Conservation (phyloP, 2,888 invertebrate genomes). For the Bhutanitis thaidina region DNA sequence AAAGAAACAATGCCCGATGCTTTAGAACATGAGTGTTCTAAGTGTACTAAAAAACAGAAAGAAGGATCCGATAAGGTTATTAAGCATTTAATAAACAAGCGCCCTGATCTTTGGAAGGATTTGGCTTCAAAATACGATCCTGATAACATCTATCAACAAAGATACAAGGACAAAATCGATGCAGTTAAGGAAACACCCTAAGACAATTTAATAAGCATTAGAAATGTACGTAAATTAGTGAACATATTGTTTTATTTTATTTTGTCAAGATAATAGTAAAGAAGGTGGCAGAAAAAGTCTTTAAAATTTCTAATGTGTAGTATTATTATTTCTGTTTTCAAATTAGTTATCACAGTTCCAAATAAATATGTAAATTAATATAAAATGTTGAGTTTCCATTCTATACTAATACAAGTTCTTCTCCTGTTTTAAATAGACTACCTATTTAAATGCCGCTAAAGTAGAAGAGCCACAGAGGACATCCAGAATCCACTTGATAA, state of each 20-base stretch:
- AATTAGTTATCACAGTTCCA: not conserved
- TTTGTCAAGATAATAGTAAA: not conserved
- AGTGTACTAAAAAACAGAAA: slow-evolving; percentile 83
- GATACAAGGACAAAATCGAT: slow-evolving; percentile 78
- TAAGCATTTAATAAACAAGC: slow-evolving; percentile 83
- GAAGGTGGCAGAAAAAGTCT: not conserved
- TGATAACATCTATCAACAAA: slow-evolving; percentile 81
- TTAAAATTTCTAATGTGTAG: too few relatives aligned
- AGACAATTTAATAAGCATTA: not conserved
- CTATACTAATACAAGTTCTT: too few relatives aligned
- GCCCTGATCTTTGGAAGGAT: slow-evolving; percentile 83
- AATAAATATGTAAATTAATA: not conserved
- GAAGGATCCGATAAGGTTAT: slow-evolving; percentile 82
- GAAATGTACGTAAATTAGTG: not conserved
- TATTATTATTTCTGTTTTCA: not conserved
- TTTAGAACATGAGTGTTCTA: slow-evolving; percentile 82
- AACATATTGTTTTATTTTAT: not conserved
- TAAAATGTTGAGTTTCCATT: not conserved
- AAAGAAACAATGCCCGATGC: slow-evolving; percentile 85
- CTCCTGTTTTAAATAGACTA: too few relatives aligned
- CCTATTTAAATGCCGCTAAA: too few relatives aligned
- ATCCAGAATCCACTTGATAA: too few relatives aligned
- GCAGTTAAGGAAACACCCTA: slow-evolving; percentile 38
- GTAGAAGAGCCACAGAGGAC: too few relatives aligned
- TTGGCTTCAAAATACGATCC: slow-evolving; percentile 86